Percentiles rank a stretch among this genome's conserved stretches.
Evolutionary conservation across 2,797 vertebrate species (phyloP).

Genomic region (Pseudochromis fuscus): DNA sequence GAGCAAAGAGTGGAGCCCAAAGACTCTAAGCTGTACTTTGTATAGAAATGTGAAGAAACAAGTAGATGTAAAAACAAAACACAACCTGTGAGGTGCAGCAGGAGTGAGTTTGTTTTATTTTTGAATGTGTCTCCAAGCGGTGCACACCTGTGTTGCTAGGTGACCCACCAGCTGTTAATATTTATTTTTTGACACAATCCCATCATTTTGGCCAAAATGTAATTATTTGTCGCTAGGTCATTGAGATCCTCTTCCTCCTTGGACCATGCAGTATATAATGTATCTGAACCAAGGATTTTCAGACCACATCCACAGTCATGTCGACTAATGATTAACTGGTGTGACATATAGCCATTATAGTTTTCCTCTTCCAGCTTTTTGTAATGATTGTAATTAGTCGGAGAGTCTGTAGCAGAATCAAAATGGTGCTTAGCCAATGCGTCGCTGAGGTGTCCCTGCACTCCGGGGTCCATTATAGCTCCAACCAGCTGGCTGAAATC

Average conservation of each 20-base stretch:
- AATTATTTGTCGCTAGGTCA: too few relatives aligned
- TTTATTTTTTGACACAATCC: too few relatives aligned
- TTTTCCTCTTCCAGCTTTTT: conserved; percentile 2
- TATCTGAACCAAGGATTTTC: too few relatives aligned
- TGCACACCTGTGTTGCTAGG: conserved; percentile 10
- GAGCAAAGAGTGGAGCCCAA: conserved; percentile 26
- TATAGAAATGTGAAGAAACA: conserved; percentile 21
- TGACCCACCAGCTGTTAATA: too few relatives aligned
- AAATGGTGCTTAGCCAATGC: conserved; percentile 20
- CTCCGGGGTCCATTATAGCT: conserved; percentile 39
- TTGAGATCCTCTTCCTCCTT: too few relatives aligned
- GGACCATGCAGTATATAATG: too few relatives aligned
- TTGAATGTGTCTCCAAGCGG: neutral
- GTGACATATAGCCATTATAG: neutral
- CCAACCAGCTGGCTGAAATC: conserved; percentile 54
- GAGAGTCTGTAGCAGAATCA: conserved; percentile 23
- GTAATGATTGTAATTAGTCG: conserved; percentile 34
- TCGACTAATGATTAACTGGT: neutral
- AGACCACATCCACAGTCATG: neutral
- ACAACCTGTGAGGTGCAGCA: neutral
- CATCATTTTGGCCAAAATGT: too few relatives aligned
- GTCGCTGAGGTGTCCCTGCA: conserved; percentile 27
- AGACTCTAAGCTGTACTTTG: conserved; percentile 15
- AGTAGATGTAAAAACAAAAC: conserved; percentile 29
- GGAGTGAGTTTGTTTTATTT: conserved; percentile 1